A percentile compares a stretch with the other conserved stretches of the same genome.
These are phyloP conservation scores for Oreohelix idahoensis DNA, from an alignment of 1,140 invertebrate genomes.

Conservation along the genomic window DNA sequence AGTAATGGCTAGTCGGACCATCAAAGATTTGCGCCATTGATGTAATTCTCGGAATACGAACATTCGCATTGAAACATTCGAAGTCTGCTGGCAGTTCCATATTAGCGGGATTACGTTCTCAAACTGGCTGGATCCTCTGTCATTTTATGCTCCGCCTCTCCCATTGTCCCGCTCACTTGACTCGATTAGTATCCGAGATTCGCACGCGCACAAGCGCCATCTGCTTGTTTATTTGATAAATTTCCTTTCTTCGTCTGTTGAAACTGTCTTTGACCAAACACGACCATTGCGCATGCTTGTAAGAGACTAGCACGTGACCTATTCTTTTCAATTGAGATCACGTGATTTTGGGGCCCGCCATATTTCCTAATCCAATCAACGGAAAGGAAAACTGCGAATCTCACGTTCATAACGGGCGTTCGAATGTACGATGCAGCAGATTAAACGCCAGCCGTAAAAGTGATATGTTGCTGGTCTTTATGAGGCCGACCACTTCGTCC, in stretches of 20 bases:
- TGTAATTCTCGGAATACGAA: background rate
- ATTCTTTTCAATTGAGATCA: constrained; percentile 20
- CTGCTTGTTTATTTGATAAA: constrained; percentile 32
- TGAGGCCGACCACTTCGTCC: background rate
- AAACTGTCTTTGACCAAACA: background rate
- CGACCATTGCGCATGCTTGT: constrained; percentile 3
- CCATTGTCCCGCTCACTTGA: constrained; percentile 18
- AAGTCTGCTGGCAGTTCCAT: background rate
- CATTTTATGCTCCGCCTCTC: background rate
- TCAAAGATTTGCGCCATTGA: too few relatives aligned
- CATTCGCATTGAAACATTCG: background rate
- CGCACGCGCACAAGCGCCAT: background rate
- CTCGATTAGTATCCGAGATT: constrained; percentile 8
- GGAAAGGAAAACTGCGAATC: constrained; percentile 25
- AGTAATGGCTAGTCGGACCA: too few relatives aligned
- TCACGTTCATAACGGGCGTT: constrained; percentile 11
- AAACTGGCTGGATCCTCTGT: background rate
- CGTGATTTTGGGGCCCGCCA: constrained; percentile 30
- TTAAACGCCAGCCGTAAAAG: constrained; percentile 26
- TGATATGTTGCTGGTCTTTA: constrained; percentile 24
- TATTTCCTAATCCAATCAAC: constrained; percentile 40
- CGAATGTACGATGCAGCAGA: constrained; percentile 19
- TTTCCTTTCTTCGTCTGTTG: background rate
- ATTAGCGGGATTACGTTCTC: background rate
- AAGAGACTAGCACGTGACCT: constrained; percentile 3